These are phyloP conservation scores for Emesis castigata DNA, from an alignment of 2,888 invertebrate species.

Conservation along the genomic window DNA sequence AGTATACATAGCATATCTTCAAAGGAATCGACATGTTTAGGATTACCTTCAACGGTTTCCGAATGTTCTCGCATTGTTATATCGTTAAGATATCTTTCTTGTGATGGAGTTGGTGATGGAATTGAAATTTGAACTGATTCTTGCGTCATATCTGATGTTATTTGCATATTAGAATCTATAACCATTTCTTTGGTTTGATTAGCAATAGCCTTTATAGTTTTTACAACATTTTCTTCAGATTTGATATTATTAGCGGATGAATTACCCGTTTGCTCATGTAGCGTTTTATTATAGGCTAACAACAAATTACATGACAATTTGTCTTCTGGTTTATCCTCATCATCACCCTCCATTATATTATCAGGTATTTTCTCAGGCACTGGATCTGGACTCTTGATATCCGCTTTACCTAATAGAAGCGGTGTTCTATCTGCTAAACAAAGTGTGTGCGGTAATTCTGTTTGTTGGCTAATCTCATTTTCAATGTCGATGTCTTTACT, in stretches of 20 bases:
- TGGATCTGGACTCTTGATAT: slow-evolving; percentile 85
- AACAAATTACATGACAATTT: slow-evolving; percentile 77
- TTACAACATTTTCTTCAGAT: slow-evolving; percentile 81
- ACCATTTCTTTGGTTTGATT: slow-evolving; percentile 88
- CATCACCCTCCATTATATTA: slow-evolving; percentile 84
- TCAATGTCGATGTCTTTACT: slow-evolving; percentile 84
- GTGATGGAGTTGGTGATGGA: slow-evolving; percentile 90
- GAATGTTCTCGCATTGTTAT: slow-evolving; percentile 89
- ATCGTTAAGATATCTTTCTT: slow-evolving; percentile 90
- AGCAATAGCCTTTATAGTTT: slow-evolving; percentile 87
- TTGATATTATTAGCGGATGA: slow-evolving; percentile 72
- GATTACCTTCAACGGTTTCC: slow-evolving; percentile 85
- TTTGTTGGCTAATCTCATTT: slow-evolving; percentile 85
- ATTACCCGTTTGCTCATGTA: slow-evolving; percentile 74
- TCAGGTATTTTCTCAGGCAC: slow-evolving; percentile 86
- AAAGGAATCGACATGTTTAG: slow-evolving; percentile 89
- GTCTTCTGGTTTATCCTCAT: slow-evolving; percentile 84
- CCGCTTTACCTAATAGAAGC: slow-evolving; percentile 82
- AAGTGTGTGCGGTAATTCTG: slow-evolving; percentile 82
- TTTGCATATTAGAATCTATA: slow-evolving; percentile 87
- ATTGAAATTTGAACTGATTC: slow-evolving; percentile 91
- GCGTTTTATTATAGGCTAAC: slow-evolving; percentile 77
- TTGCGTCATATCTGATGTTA: slow-evolving; percentile 87
- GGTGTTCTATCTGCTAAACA: slow-evolving; percentile 81
- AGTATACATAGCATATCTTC: slow-evolving; percentile 93